phyloP scores from a whole-genome alignment of 1,140 invertebrate genomes.

The Elymnias hypermnestra region DNA sequence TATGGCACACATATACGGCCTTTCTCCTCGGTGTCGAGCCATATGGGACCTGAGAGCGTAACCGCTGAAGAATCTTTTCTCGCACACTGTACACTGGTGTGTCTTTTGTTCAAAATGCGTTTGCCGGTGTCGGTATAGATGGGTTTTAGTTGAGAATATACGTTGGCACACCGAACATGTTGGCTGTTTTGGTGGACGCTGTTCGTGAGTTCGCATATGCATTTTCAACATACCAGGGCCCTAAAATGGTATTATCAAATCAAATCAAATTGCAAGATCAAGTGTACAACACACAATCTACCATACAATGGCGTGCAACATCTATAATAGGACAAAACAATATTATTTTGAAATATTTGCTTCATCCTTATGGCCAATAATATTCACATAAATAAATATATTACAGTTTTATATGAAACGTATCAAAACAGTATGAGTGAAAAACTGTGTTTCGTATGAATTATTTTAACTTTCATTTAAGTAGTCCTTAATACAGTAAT shows the following conservation, averaged over 20 bases:
- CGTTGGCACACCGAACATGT: conserved; percentile 77
- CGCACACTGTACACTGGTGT: conserved; percentile 68
- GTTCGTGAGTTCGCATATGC: conserved; percentile 79
- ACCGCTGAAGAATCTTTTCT: conserved; percentile 70
- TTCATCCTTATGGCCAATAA: no score
- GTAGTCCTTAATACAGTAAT: no score
- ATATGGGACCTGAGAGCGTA: conserved; percentile 70
- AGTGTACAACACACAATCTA: no score
- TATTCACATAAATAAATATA: no score
- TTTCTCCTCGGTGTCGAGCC: conserved; percentile 65
- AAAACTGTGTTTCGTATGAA: no score
- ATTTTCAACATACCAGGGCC: conserved; percentile 79
- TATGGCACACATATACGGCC: conserved; percentile 61
- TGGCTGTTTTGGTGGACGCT: conserved; percentile 73
- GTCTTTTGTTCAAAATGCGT: conserved; percentile 77
- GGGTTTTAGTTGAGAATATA: conserved; percentile 76
- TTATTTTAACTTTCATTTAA: no score
- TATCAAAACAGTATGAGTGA: no score
- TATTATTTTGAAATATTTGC: no score
- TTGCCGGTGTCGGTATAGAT: conserved; percentile 77
- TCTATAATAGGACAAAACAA: no score
- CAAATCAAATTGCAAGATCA: no score
- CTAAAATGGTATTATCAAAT: conserved; percentile 42
- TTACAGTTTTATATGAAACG: no score
- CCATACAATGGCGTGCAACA: no score